phyloP scores from a whole-genome alignment of 1,140 invertebrate genomes.

The Drosophila tristis region DNA sequence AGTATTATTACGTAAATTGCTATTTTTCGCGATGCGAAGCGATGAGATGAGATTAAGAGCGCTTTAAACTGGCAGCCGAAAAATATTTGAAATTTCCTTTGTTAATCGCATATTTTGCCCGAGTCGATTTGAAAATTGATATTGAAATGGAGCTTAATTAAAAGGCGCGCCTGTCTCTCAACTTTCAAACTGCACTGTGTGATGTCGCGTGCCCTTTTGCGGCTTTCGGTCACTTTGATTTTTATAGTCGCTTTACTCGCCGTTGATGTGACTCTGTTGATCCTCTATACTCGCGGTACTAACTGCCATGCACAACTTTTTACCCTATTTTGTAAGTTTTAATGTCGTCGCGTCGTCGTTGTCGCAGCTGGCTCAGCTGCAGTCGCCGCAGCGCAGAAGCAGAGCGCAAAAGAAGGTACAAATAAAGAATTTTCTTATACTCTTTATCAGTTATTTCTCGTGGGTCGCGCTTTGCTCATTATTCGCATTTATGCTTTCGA shows the following conservation, averaged over 20 bases:
- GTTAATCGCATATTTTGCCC: constrained; percentile 47
- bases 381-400: constrained; percentile 35
- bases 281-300: constrained; percentile 47
- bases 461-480: constrained; percentile 70
- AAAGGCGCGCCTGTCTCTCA: constrained; percentile 44
- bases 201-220: constrained; percentile 60
- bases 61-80: constrained; percentile 22
- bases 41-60: not conserved
- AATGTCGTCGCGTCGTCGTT: constrained; percentile 38
- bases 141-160: constrained; percentile 31
- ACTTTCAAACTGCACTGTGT: constrained; percentile 17
- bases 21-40: constrained; percentile 12
- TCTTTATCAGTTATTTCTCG: constrained; percentile 55
- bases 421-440: constrained; percentile 64
- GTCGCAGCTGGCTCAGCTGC: constrained; percentile 35
- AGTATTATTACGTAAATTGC: constrained; percentile 59
- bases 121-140: constrained; percentile 12
- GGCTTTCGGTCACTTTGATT: not conserved
- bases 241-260: constrained; percentile 13
- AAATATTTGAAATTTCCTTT: constrained; percentile 38
- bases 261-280: constrained; percentile 19
- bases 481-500: constrained; percentile 79
- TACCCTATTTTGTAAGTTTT: constrained; percentile 81
- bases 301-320: constrained; percentile 71
- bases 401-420: constrained; percentile 35